Evolutionary conservation across 2,888 invertebrate species (phyloP), one percentile per base, ranked within the genome.

Genomic region (Dilophus febrilis): DNA sequence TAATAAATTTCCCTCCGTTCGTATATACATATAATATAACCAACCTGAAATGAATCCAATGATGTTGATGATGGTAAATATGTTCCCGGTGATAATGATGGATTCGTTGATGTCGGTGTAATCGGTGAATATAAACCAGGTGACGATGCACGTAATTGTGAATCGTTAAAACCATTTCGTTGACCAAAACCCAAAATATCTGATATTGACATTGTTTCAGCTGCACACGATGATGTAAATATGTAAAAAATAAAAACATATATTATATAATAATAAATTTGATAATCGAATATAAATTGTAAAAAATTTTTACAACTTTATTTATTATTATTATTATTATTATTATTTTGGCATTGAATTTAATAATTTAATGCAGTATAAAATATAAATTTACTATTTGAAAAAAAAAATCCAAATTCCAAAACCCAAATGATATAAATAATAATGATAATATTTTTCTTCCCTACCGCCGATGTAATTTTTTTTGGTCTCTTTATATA

Each of bases 31-130:
- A n/a, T n/a, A n/a, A n/a, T n/a, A n/a, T n/a, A n/a, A n/a, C n/a
- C n/a, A 48, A 60, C 60, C 56, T 59, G 59, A 51, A 60, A 59
- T 45, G 55, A 53, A 46, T 60, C 60, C 47, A 54, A 59, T 35
- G 56, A 52, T 47, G 55, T 57, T 41, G 45, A 45, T 31, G 50
- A 47, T 29, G 50, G 46, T 35, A 53, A 49, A 28, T 39, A 42
- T 35, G 53, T 55, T 40, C 57, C 51, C 16, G 52, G 58, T 41
- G 59, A 59, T 38, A 55, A 54, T 43, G 59, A 58, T 13, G 59
- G 59, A 18, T 34, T 17, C n/a, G 59, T 57, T 38, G 60, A 60
- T 41, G 54, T 58, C 27, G 59, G 58, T 42, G 60, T 58, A 28
- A 58, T 45, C 17, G 60, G 56, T 46, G 55, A 51, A 47, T 58